A percentile compares a stretch with the other conserved stretches of the same genome.
These are phyloP conservation scores for Notothenia coriiceps DNA, from an alignment of 2,113 vertebrate species.

Conservation along the genomic window DNA sequence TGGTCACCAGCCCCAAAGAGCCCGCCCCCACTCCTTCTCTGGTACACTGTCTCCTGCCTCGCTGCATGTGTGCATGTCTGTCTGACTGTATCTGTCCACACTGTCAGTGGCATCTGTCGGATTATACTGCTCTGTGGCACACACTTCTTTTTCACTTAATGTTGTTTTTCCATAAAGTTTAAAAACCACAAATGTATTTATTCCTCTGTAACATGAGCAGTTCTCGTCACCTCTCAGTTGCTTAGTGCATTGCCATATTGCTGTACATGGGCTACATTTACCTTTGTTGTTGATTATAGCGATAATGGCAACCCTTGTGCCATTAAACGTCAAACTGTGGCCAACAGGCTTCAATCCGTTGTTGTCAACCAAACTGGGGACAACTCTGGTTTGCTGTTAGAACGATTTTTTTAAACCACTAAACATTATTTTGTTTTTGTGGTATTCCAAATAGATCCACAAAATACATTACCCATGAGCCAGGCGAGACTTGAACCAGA, in stretches of 20 bases:
- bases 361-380: slow-evolving; percentile 7
- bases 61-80: slow-evolving; percentile 66
- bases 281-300: slow-evolving; percentile 69
- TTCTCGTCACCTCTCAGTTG: background rate
- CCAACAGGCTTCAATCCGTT: background rate
- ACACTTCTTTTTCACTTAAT: background rate
- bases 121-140: background rate
- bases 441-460: no score
- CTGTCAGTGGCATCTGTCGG: slow-evolving; percentile 5
- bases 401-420: background rate
- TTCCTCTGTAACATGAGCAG: slow-evolving; percentile 20
- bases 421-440: no score
- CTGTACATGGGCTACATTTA: slow-evolving; percentile 56
- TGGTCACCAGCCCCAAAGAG: slow-evolving; percentile 98
- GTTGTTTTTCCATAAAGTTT: slow-evolving; percentile 12
- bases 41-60: slow-evolving; percentile 88
- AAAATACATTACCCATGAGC: background rate
- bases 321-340: slow-evolving; percentile 34
- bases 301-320: slow-evolving; percentile 39
- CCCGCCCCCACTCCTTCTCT: slow-evolving; percentile 94
- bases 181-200: background rate
- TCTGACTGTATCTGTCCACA: background rate
- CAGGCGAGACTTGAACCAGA: background rate
- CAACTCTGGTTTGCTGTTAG: background rate
- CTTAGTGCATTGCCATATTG: slow-evolving; percentile 28